phyloP scores from a whole-genome alignment of 2,888 invertebrate genomes.

The Keiferia lycopersicella region DNA sequence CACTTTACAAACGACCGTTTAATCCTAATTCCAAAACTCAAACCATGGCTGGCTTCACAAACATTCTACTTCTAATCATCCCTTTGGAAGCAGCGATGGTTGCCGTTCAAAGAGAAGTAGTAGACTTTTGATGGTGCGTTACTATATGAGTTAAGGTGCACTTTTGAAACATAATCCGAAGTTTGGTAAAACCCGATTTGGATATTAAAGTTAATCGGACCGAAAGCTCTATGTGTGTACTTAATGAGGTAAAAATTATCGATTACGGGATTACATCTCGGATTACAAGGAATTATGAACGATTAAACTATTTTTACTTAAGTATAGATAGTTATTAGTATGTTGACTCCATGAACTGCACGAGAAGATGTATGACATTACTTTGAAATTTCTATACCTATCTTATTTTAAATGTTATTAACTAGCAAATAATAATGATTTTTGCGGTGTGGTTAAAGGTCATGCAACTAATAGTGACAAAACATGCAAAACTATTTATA shows the following conservation, averaged over 20 bases:
- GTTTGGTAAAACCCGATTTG: constrained; percentile 54
- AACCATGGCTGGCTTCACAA: constrained; percentile 36
- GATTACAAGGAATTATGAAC: constrained; percentile 6
- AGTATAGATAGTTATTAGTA: neutral
- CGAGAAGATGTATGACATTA: too few species aligned
- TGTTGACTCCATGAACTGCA: too few species aligned
- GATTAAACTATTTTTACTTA: neutral
- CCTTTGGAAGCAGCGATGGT: constrained; percentile 33
- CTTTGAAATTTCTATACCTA: too few species aligned
- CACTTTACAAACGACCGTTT: constrained; percentile 25
- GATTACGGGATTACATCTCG: neutral
- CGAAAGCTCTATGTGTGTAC: constrained; percentile 35
- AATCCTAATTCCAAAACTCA: neutral
- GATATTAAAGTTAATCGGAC: constrained; percentile 50
- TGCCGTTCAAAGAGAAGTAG: too few species aligned
- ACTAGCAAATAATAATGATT: too few species aligned
- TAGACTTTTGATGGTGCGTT: neutral
- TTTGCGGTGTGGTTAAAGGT: too few species aligned
- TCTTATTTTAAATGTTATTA: too few species aligned
- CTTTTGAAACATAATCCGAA: constrained; percentile 52
- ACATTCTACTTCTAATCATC: neutral
- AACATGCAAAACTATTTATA: too few species aligned
- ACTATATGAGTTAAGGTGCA: constrained; percentile 29
- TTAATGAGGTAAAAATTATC: constrained; percentile 5
- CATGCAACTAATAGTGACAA: too few species aligned